Conservation (phyloP, 64 coral and sea anemone species). For the Pocillopora verrucosa region DNA sequence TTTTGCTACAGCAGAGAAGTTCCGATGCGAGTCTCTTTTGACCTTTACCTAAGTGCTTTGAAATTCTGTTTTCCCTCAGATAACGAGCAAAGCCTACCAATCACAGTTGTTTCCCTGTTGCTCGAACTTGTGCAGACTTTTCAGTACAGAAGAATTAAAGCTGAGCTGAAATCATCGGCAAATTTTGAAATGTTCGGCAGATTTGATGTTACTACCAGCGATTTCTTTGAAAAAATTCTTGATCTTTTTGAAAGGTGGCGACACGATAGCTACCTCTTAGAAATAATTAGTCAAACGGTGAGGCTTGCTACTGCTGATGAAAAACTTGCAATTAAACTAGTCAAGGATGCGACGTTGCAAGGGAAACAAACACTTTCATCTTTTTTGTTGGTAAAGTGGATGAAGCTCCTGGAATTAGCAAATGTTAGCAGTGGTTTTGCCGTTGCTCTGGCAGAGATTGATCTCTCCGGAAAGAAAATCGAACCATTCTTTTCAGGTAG, state of each 20-base stretch:
- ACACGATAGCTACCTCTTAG: neutral
- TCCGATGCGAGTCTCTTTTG: neutral
- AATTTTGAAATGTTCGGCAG: neutral
- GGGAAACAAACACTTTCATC: neutral
- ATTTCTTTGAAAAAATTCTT: neutral
- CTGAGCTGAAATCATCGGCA: neutral
- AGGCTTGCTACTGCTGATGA: neutral
- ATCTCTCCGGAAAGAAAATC: neutral
- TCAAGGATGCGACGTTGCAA: neutral
- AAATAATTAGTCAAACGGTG: neutral
- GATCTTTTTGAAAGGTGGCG: neutral
- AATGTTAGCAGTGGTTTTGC: constrained; percentile 14
- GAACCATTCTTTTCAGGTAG: neutral
- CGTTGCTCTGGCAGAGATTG: neutral
- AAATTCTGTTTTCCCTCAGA: constrained; percentile 7
- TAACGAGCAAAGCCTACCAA: neutral
- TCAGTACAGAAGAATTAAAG: neutral
- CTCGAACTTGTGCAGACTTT: constrained; percentile 19
- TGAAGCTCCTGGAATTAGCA: neutral
- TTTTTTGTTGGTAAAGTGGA: neutral
- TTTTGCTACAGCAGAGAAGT: constrained; percentile 12
- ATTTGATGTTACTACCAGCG: neutral
- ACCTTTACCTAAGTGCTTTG: neutral
- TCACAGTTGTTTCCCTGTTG: neutral
- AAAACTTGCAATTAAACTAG: neutral